Conservation (phyloP, 2,888 invertebrate genomes). For the Epirrita christyi region DNA sequence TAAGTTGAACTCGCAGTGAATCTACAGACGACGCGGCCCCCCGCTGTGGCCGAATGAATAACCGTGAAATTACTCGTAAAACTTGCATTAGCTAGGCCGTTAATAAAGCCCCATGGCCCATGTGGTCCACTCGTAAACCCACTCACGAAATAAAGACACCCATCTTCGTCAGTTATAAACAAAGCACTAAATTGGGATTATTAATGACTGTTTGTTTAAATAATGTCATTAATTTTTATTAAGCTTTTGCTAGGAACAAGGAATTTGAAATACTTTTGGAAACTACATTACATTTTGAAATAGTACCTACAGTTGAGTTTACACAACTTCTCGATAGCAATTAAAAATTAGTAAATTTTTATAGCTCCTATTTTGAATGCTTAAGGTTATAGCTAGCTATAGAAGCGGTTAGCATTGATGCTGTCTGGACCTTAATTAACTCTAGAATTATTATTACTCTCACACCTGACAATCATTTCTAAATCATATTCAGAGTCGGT, state of each 20-base stretch:
- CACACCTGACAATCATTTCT: conserved; percentile 5
- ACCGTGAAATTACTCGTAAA: conserved; percentile 82
- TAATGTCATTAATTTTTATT: conserved; percentile 39
- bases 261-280: too few species aligned
- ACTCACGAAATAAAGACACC: conserved; percentile 58
- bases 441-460: background rate
- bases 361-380: too few species aligned
- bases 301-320: too few species aligned
- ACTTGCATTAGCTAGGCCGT: conserved; percentile 75
- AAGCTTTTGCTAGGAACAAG: background rate
- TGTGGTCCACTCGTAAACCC: conserved; percentile 72
- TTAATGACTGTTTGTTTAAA: conserved; percentile 62
- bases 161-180: conserved; percentile 60
- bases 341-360: too few species aligned
- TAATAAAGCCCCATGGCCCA: conserved; percentile 64
- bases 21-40: conserved; percentile 49
- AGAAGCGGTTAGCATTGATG: too few species aligned
- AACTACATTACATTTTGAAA: too few species aligned
- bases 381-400: too few species aligned
- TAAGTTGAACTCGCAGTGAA: background rate
- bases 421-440: too few species aligned
- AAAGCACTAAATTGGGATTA: conserved; percentile 65
- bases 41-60: conserved; percentile 67
- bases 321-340: too few species aligned
- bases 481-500: conserved; percentile 5